Conservation (phyloP, 2,113 vertebrate genomes). For the Cephalopterus ornatus region DNA sequence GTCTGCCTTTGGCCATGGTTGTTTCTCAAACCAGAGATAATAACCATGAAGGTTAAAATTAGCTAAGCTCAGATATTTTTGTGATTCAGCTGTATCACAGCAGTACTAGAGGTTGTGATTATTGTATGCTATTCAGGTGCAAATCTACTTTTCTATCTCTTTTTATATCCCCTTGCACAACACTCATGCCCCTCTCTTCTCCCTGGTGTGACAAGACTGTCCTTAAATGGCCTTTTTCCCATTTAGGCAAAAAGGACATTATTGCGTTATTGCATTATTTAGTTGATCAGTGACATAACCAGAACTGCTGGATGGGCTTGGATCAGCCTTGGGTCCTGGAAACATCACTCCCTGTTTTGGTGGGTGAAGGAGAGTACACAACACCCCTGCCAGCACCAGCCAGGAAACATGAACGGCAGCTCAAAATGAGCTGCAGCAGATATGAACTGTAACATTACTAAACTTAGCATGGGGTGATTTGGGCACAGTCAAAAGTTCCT, state of each 20-base stretch:
- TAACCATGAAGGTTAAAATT: not conserved
- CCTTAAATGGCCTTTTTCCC: not conserved
- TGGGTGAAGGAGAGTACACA: not conserved
- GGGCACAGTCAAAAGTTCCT: not conserved
- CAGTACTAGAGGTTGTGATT: not conserved
- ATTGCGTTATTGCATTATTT: not conserved
- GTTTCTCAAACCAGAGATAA: not conserved
- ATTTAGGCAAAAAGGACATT: not conserved
- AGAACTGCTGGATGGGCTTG: not conserved
- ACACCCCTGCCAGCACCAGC: not conserved
- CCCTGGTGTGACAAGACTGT: rapidly evolving
- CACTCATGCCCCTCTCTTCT: not conserved
- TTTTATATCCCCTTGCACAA: not conserved
- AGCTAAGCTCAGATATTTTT: not conserved
- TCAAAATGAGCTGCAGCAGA: not conserved
- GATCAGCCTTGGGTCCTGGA: not conserved
- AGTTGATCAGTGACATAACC: not conserved
- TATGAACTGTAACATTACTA: not conserved
- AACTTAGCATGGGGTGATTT: not conserved
- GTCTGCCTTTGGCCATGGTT: not conserved
- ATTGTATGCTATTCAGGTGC: not conserved
- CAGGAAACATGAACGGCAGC: not conserved
- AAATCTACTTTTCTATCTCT: not conserved
- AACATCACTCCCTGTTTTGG: not conserved
- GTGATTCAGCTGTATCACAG: not conserved